Percentiles rank a stretch among this genome's conserved stretches.
phyloP scores from a whole-genome alignment of 2,888 invertebrate genomes.

The Acronicta psi region DNA sequence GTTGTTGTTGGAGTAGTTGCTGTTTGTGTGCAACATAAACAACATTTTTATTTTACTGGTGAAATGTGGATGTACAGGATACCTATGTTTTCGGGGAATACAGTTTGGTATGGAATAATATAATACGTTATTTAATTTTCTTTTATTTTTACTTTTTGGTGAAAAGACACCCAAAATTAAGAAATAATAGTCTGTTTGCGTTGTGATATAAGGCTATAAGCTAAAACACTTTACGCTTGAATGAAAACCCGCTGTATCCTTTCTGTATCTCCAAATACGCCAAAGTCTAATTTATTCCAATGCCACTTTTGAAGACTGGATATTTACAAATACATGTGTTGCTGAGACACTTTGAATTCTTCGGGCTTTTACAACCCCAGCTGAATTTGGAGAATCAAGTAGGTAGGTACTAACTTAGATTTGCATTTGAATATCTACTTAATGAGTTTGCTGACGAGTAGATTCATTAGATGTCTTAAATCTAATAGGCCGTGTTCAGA shows the following conservation, averaged over 20 bases:
- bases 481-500: constrained; percentile 19
- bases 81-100: too few relatives aligned
- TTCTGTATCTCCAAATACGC: background rate
- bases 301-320: constrained; percentile 7
- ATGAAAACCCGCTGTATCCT: constrained; percentile 4
- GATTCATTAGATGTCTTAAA: constrained; percentile 22
- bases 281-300: constrained; percentile 34
- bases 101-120: too few relatives aligned
- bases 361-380: constrained; percentile 17
- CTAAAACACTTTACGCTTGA: background rate
- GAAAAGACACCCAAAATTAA: background rate
- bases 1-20: too few relatives aligned
- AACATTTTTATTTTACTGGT: too few relatives aligned
- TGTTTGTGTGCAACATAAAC: too few relatives aligned
- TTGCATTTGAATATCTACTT: constrained; percentile 50
- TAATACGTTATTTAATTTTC: too few relatives aligned
- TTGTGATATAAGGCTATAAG: background rate
- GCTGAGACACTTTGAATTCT: constrained; percentile 33
- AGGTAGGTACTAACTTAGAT: constrained; percentile 40
- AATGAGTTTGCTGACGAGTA: constrained; percentile 34
- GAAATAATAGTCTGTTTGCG: background rate
- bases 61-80: too few relatives aligned
- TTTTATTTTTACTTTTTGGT: too few relatives aligned
- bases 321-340: constrained; percentile 35
- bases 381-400: constrained; percentile 11